Evolutionary conservation across 2,888 invertebrate species (phyloP).

Genomic region (Apamea sordens): DNA sequence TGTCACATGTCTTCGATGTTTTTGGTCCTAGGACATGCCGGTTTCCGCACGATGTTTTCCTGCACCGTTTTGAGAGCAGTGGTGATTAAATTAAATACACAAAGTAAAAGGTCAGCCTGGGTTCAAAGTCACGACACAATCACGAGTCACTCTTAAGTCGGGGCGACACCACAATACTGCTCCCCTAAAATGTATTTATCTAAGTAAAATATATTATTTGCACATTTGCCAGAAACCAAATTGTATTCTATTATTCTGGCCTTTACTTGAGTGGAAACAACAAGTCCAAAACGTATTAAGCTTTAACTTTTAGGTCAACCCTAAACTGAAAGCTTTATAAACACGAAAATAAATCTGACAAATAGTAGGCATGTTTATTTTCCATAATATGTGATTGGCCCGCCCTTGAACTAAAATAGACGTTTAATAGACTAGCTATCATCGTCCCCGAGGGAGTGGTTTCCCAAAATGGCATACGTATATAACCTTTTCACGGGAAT

Average conservation of each 20-base stretch:
- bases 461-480: conserved; percentile 64
- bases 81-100: too few species aligned
- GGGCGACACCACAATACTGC: not conserved
- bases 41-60: too few species aligned
- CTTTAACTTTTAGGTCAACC: not conserved
- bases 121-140: too few species aligned
- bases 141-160: too few species aligned
- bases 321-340: not conserved
- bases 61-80: too few species aligned
- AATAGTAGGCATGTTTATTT: conserved; percentile 40
- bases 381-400: conserved; percentile 37
- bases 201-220: not conserved
- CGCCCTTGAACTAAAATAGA: conserved; percentile 58
- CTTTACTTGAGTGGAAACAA: not conserved
- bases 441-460: conserved; percentile 57
- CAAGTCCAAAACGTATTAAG: not conserved
- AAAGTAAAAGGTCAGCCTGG: too few species aligned
- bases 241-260: not conserved
- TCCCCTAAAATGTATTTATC: not conserved
- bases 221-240: not conserved
- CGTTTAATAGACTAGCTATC: conserved; percentile 52
- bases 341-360: conserved; percentile 24
- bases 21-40: too few species aligned
- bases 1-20: too few species aligned
- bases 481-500: conserved; percentile 64